phyloP scores from a whole-genome alignment of 1,140 invertebrate species.

The Pachyrhynchus sulphureomaculatus region DNA sequence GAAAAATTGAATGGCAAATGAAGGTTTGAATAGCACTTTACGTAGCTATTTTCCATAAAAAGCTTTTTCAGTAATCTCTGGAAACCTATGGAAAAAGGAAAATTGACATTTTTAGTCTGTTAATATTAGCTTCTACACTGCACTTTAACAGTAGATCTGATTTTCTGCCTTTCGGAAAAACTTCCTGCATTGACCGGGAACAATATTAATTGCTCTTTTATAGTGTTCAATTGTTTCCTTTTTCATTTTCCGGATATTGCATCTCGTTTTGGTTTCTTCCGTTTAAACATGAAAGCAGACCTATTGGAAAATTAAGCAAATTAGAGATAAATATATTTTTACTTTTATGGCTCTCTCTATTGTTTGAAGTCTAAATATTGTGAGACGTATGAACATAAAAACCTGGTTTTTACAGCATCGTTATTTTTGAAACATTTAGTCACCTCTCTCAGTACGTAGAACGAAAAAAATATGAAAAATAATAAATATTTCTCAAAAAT shows the following conservation, averaged over 20 bases:
- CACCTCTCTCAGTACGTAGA: too few species aligned
- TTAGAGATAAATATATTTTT: too few species aligned
- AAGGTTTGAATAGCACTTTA: constrained; percentile 4
- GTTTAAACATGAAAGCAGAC: background rate
- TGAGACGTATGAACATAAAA: too few species aligned
- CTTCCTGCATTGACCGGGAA: constrained; percentile 12
- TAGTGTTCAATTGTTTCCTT: constrained; percentile 1
- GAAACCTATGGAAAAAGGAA: constrained; percentile 1
- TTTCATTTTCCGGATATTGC: constrained; percentile 3
- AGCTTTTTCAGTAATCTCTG: background rate
- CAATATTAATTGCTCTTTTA: constrained; percentile 13
- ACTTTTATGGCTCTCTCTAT: too few species aligned
- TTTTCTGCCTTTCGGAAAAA: constrained; percentile 5
- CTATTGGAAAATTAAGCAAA: too few species aligned
- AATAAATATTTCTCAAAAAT: too few species aligned
- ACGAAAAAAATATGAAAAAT: too few species aligned
- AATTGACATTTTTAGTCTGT: constrained; percentile 16
- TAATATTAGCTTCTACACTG: constrained; percentile 13
- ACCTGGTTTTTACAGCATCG: too few species aligned
- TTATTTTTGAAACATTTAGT: too few species aligned
- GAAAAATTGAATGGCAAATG: background rate
- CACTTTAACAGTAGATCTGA: constrained; percentile 1
- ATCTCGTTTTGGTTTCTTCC: background rate
- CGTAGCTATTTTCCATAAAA: constrained; percentile 2
- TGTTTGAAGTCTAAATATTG: too few species aligned